Percentiles rank a stretch among this genome's conserved stretches.
Conservation (phyloP, 1,140 invertebrate species). For the Caenorhabditis brenneri region DNA sequence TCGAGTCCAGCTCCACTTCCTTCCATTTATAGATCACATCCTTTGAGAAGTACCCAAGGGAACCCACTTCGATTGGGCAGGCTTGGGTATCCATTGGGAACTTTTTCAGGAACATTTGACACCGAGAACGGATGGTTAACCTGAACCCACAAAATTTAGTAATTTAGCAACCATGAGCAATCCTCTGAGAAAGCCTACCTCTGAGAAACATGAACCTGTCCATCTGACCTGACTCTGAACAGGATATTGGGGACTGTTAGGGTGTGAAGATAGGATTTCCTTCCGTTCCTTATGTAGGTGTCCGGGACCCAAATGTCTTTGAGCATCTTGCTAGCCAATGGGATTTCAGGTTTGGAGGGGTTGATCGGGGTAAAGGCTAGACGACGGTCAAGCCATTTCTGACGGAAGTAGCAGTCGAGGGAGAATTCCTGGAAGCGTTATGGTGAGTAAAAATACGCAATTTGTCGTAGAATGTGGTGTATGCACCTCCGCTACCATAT, state of each 20-base stretch:
- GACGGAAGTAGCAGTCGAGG: constrained; percentile 96
- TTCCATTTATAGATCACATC: constrained; percentile 91
- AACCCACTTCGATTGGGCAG: constrained; percentile 73
- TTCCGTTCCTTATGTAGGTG: constrained; percentile 91
- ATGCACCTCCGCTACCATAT: no score
- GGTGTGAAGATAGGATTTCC: constrained; percentile 89
- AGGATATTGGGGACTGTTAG: constrained; percentile 94
- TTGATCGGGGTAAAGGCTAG: constrained; percentile 77
- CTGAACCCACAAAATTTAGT: no score
- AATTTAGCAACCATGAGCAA: background rate
- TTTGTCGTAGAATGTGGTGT: no score
- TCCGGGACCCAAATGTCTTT: constrained; percentile 90
- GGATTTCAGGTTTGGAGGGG: constrained; percentile 73
- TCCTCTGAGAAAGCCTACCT: constrained; percentile 68
- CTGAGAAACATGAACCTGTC: constrained; percentile 72
- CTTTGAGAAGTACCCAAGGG: constrained; percentile 84
- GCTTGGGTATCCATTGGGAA: constrained; percentile 85
- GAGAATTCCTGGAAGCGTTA: constrained; percentile 92
- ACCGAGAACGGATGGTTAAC: constrained; percentile 92
- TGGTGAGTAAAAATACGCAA: no score
- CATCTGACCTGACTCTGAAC: constrained; percentile 77
- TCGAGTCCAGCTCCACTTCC: constrained; percentile 75
- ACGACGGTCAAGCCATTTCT: constrained; percentile 92
- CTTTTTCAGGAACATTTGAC: constrained; percentile 90
- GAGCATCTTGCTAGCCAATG: constrained; percentile 85